Evolutionary conservation across 2,888 invertebrate species (phyloP), one percentile per base, ranked within the genome.

Genomic region (Nebria salina): DNA sequence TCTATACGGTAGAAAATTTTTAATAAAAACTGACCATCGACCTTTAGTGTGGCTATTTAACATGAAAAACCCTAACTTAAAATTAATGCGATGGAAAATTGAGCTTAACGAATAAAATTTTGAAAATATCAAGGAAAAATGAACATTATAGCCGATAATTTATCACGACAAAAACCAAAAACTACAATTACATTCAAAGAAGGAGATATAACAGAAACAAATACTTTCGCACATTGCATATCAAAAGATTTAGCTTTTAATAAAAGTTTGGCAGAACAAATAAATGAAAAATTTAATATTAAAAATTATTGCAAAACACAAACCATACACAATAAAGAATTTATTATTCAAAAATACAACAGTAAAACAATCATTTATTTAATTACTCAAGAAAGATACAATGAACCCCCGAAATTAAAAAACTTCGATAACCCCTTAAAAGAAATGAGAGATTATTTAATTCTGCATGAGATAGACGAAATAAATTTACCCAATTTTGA

Each of bases 21-120:
- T 65, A 42, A 76, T 76, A 41, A n/a, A 43, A 3, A 76, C 76
- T 15, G 76, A 66, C n/a, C 68, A 76, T 34, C 25, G 76, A 76
- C 76, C 76, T 7, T 65, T 76, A 65, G 41, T 68, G n/a, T 66
- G 68, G 66, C 34, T 76, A 26, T 66, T 76, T 25, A 68, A 68
- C 66, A 76, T 76, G 76, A 76, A 76, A 76, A 76, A 76, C 65
- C 34, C 65, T 20, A 75, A 75, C 25, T 54, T 43, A 76, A 65
- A 76, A 76, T 65, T 34, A 76, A 76, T 76, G 25, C 20, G 20
- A 20, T 20, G 20, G 20, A 20, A 20, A 20, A 20, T 20, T 20
- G 20, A 20, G 1, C 20, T 20, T 20, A 20, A 20, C 20, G 20
- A 20, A 20, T 20, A 20, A 1, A 20, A 20, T 20, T 20, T 20